Percentiles rank a stretch among this genome's conserved stretches.
Conservation (phyloP, 2,797 vertebrate genomes). For the Protonibea diacanthus region DNA sequence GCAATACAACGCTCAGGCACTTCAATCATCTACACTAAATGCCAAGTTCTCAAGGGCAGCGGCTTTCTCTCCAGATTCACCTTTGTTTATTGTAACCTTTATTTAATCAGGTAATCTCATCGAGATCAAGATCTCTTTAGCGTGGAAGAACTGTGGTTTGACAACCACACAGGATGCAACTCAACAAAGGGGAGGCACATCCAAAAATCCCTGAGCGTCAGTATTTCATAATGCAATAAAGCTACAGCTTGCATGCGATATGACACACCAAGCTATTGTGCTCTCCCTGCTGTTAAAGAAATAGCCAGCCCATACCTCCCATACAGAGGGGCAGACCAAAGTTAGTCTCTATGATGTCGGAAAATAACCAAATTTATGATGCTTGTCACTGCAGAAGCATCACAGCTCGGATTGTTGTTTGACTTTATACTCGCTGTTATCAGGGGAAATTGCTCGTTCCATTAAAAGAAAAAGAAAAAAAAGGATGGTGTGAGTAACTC, state of each 20-base stretch:
- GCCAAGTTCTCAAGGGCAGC: conserved; percentile 1
- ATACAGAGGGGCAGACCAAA: conserved; percentile 12
- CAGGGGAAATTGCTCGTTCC: conserved; percentile 51
- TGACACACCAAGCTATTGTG: conserved; percentile 1
- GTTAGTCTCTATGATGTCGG: conserved; percentile 6
- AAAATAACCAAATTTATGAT: conserved; percentile 17
- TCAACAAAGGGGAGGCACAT: conserved; percentile 27
- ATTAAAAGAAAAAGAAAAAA: conserved; percentile 18
- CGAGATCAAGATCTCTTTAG: conserved; percentile 21
- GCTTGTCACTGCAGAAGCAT: conserved; percentile 5
- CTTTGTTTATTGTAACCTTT: conserved; percentile 37
- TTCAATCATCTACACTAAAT: conserved; percentile 27
- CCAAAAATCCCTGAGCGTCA: conserved; percentile 12
- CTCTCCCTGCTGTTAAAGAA: conserved; percentile 6
- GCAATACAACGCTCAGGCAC: background rate
- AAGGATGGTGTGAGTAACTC: conserved; percentile 29
- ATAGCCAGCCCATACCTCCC: background rate
- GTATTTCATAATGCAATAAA: conserved; percentile 29
- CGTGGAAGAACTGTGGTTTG: background rate
- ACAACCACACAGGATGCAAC: conserved; percentile 9
- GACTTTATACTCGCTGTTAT: conserved; percentile 23
- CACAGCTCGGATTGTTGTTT: conserved; percentile 28
- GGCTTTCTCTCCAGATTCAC: conserved; percentile 16
- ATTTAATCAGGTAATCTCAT: conserved; percentile 26
- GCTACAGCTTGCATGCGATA: background rate